These are phyloP conservation scores for Sardinella longiceps DNA, from an alignment of 2,797 vertebrate genomes.

Conservation along the genomic window DNA sequence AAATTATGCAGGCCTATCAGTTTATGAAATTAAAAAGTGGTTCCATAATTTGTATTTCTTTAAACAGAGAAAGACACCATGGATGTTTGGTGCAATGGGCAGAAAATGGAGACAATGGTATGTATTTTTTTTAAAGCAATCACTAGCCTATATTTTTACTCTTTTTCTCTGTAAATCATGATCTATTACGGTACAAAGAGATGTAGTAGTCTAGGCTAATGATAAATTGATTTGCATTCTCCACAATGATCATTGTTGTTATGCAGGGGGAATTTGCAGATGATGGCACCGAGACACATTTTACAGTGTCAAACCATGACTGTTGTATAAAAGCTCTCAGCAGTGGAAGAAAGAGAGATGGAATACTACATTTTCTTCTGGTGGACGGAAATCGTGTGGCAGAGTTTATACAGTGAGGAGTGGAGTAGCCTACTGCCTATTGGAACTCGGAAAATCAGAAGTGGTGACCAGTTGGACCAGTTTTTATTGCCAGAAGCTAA, in stretches of 20 bases:
- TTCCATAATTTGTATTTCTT: neutral
- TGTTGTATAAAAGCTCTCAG: constrained; percentile 90
- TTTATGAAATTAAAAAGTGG: neutral
- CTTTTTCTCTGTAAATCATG: neutral
- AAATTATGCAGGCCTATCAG: neutral
- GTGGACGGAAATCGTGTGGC: constrained; percentile 82
- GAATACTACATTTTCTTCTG: constrained; percentile 85
- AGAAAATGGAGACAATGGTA: constrained; percentile 89
- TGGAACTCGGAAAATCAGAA: constrained; percentile 34
- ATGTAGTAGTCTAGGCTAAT: neutral
- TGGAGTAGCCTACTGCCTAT: constrained; percentile 7
- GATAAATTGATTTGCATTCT: neutral
- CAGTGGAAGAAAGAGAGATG: constrained; percentile 82
- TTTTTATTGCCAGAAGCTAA: neutral
- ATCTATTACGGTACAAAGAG: no score
- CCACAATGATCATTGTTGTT: neutral
- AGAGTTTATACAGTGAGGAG: constrained; percentile 69
- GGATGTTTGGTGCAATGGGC: constrained; percentile 95
- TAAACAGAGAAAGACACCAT: constrained; percentile 91
- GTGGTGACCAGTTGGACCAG: constrained; percentile 24
- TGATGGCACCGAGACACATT: constrained; percentile 91
- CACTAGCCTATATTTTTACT: neutral
- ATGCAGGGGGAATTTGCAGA: constrained; percentile 92
- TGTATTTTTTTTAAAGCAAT: constrained; percentile 43
- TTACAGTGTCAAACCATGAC: constrained; percentile 79